phyloP scores from a whole-genome alignment of 2,888 invertebrate genomes.

The Callyntrura sp. region DNA sequence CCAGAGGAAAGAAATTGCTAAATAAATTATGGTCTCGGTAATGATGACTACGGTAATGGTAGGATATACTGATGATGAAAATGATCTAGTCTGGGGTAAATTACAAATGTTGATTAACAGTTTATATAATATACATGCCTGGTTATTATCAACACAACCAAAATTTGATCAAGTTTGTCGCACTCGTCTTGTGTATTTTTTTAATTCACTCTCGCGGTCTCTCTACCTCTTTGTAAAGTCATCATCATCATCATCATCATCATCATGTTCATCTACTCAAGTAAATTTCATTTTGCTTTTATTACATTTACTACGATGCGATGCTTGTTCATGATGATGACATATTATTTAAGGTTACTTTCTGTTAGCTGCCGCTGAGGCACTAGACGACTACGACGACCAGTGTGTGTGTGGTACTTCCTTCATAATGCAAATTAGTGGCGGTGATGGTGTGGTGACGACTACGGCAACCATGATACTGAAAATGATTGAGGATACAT shows the following conservation, averaged over 20 bases:
- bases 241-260: background rate
- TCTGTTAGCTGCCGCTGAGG: background rate
- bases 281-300: conserved; percentile 49
- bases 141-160: conserved; percentile 28
- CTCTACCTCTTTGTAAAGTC: background rate
- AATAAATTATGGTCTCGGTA: conserved; percentile 18
- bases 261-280: background rate
- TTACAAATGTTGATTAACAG: conserved; percentile 49
- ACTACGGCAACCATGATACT: background rate
- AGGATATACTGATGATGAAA: background rate
- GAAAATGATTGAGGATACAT: conserved; percentile 15
- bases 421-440: conserved; percentile 57
- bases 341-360: conserved; percentile 35
- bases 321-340: background rate
- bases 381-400: background rate
- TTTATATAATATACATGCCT: conserved; percentile 6
- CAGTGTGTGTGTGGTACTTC: background rate
- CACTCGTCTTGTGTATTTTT: background rate
- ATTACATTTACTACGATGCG: background rate
- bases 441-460: conserved; percentile 29
- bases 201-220: background rate
- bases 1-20: background rate
- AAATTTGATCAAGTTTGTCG: conserved; percentile 16
- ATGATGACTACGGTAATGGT: conserved; percentile 1
- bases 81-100: conserved; percentile 32